phyloP scores from a whole-genome alignment of 1,140 invertebrate genomes.

The Hycleus phaleratus region DNA sequence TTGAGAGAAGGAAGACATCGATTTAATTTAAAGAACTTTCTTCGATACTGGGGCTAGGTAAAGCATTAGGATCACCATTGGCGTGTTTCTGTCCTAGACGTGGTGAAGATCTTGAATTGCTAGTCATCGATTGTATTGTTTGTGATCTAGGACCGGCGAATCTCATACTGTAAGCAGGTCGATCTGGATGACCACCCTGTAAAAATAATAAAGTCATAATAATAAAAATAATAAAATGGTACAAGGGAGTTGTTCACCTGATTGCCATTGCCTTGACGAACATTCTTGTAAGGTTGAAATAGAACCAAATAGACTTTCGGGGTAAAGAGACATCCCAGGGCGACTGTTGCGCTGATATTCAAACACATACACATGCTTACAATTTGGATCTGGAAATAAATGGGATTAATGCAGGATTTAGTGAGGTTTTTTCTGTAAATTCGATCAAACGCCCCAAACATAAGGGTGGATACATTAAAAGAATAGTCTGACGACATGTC shows the following conservation, averaged over 20 bases:
- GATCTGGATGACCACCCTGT: slow-evolving; percentile 28
- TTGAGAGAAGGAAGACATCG: slow-evolving; percentile 1
- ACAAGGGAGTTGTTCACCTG: slow-evolving; percentile 19
- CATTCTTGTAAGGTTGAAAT: slow-evolving; percentile 71
- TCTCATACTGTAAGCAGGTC: slow-evolving; percentile 42
- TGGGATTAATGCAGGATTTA: background rate
- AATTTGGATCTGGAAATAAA: slow-evolving; percentile 57
- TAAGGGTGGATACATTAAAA: too few species aligned
- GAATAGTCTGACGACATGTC: too few species aligned
- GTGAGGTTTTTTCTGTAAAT: background rate
- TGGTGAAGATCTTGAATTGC: slow-evolving; percentile 39
- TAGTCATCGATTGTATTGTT: slow-evolving; percentile 47
- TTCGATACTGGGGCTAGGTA: slow-evolving; percentile 42
- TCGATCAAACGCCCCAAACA: background rate
- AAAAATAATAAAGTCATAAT: background rate
- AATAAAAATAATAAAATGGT: background rate
- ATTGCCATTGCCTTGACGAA: slow-evolving; percentile 47
- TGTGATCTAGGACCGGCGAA: slow-evolving; percentile 42
- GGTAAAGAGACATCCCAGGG: slow-evolving; percentile 66
- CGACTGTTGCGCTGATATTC: slow-evolving; percentile 69
- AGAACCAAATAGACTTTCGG: slow-evolving; percentile 72
- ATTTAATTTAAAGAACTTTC: slow-evolving; percentile 42
- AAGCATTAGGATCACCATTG: slow-evolving; percentile 41
- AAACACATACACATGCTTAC: slow-evolving; percentile 73
- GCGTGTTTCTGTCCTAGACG: slow-evolving; percentile 35